A percentile compares a stretch with the other conserved stretches of the same genome.
These are phyloP conservation scores for Charaxes varanes DNA, from an alignment of 1,140 invertebrate genomes.

Conservation along the genomic window DNA sequence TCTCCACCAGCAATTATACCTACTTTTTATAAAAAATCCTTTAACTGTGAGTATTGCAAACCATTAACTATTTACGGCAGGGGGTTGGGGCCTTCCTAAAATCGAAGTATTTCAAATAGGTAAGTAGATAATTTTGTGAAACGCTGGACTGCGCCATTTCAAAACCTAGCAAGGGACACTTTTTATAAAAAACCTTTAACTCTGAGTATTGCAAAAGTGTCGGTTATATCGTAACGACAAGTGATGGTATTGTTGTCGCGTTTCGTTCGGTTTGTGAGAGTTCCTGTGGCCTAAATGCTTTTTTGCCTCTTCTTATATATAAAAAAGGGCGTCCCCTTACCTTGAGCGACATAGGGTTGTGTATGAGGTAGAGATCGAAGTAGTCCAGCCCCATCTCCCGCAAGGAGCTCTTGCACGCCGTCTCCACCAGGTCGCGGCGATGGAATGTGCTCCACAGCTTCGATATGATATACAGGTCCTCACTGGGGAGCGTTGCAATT, in stretches of 20 bases:
- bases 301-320: neutral
- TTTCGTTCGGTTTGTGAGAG: no score
- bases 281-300: neutral
- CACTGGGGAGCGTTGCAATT: constrained; percentile 61
- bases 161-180: no score
- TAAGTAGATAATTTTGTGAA: neutral
- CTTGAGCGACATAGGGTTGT: constrained; percentile 79
- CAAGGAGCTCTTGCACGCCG: constrained; percentile 74
- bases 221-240: no score
- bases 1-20: no score
- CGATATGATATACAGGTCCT: constrained; percentile 81
- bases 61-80: constrained; percentile 54
- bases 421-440: constrained; percentile 54
- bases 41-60: constrained; percentile 57
- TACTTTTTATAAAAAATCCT: no score
- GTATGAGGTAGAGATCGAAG: constrained; percentile 83
- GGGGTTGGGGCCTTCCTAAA: constrained; percentile 44
- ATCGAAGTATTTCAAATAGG: constrained; percentile 1
- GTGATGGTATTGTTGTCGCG: no score
- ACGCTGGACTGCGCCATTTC: neutral
- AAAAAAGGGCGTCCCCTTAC: constrained; percentile 20
- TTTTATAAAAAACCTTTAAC: no score
- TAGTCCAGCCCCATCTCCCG: constrained; percentile 77
- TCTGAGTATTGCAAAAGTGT: no score
- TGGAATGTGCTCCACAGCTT: constrained; percentile 73